phyloP scores from a whole-genome alignment of 2,113 vertebrate genomes.

The Laticauda laticaudata region DNA sequence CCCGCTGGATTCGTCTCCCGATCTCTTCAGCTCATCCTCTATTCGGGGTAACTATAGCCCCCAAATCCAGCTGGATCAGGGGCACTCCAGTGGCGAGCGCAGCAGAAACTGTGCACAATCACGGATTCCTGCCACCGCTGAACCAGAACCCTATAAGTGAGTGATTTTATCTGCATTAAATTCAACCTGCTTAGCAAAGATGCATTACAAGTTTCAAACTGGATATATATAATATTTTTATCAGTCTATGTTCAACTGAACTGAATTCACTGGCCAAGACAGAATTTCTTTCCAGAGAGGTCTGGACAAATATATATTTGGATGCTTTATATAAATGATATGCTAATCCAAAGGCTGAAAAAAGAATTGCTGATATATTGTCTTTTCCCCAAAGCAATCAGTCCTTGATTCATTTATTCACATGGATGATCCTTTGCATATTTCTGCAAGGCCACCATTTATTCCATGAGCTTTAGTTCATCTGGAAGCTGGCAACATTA shows the following conservation, averaged over 20 bases:
- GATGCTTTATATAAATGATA: background rate
- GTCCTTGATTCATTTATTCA: slow-evolving; percentile 47
- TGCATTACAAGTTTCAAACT: slow-evolving; percentile 32
- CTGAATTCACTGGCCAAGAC: background rate
- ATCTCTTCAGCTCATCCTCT: no score
- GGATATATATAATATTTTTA: slow-evolving; percentile 25
- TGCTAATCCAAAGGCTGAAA: background rate
- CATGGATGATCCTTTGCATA: slow-evolving; percentile 50
- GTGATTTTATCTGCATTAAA: slow-evolving; percentile 33
- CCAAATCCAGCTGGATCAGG: no score
- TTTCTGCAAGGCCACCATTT: slow-evolving; percentile 40
- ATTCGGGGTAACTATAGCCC: no score
- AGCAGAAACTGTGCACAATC: no score
- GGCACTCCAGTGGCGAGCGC: no score
- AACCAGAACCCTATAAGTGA: slow-evolving; percentile 51
- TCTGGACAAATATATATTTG: background rate
- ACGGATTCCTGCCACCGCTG: no score
- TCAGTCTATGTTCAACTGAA: background rate
- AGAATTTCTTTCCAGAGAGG: background rate
- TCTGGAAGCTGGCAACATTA: slow-evolving; percentile 27
- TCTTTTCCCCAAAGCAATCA: background rate
- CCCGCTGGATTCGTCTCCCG: no score
- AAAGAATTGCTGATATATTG: background rate
- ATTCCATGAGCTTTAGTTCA: slow-evolving; percentile 55
- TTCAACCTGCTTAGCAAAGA: background rate